phyloP scores from a whole-genome alignment of 1,140 invertebrate genomes.

The Lepidotrigona ventralis region DNA sequence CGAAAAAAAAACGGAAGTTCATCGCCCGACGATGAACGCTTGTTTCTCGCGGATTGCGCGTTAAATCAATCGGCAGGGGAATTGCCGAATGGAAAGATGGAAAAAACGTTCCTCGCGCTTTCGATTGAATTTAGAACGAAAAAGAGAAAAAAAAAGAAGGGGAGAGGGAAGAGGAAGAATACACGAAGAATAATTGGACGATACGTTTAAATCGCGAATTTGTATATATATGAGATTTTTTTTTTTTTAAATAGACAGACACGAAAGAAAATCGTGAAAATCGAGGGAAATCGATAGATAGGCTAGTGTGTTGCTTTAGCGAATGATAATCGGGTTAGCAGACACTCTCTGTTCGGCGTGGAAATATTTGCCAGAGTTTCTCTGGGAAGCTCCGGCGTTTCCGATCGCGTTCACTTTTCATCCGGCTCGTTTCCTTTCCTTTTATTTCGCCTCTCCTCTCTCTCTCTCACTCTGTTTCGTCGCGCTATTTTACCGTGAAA shows the following conservation, averaged over 20 bases:
- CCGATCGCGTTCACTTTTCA: too few relatives aligned
- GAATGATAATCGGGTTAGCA: conserved; percentile 50
- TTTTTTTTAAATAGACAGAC: background rate
- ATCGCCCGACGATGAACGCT: background rate
- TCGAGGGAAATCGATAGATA: background rate
- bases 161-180: too few relatives aligned
- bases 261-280: background rate
- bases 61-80: background rate
- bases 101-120: background rate
- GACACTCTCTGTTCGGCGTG: conserved; percentile 1
- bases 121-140: background rate
- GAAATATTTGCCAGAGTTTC: conserved; percentile 49
- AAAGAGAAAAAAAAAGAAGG: background rate
- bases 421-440: background rate
- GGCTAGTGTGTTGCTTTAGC: conserved; percentile 33
- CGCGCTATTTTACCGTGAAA: background rate
- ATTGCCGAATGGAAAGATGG: background rate
- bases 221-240: background rate
- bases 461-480: background rate
- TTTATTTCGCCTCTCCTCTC: background rate
- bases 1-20: background rate
- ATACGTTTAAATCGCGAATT: background rate
- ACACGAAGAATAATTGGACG: background rate
- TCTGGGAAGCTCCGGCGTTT: background rate
- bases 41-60: conserved; percentile 5